phyloP scores from a whole-genome alignment of 2,113 vertebrate species.

The Leptocoma aspasia region DNA sequence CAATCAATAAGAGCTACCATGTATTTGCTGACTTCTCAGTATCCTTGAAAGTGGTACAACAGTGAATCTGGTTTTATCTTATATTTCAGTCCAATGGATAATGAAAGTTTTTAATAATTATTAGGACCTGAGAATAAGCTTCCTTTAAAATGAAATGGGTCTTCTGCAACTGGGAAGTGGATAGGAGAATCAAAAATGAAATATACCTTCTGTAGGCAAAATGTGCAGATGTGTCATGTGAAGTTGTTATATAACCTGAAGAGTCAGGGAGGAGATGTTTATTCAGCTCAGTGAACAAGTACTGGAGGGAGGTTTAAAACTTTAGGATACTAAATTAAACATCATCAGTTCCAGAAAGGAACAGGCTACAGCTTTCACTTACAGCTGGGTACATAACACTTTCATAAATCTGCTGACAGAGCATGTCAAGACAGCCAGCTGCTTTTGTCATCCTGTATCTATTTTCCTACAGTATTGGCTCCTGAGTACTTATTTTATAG shows the following conservation, averaged over 20 bases:
- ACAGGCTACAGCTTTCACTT: not conserved
- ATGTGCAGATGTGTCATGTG: not conserved
- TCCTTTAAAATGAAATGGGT: not conserved
- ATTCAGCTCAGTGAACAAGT: conserved; percentile 5
- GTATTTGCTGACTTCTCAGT: not conserved
- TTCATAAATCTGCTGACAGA: not conserved
- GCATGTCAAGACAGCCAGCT: not conserved
- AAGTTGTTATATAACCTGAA: not conserved
- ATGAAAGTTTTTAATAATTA: not conserved
- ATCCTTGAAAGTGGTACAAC: not conserved
- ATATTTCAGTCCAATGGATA: not conserved
- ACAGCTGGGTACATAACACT: not conserved
- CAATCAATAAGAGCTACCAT: not conserved
- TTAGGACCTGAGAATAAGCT: not conserved
- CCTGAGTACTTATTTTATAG: not conserved
- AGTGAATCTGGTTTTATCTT: not conserved
- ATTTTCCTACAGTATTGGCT: not conserved
- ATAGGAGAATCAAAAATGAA: not conserved
- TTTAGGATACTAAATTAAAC: conserved; percentile 25
- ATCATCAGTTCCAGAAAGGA: not conserved
- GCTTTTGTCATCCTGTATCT: conserved; percentile 16
- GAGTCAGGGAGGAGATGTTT: not conserved
- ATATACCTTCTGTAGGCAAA: not conserved
- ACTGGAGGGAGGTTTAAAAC: not conserved
- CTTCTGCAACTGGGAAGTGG: not conserved